phyloP scores from a whole-genome alignment of 2,888 invertebrate genomes.

The Epinotia bilunana region DNA sequence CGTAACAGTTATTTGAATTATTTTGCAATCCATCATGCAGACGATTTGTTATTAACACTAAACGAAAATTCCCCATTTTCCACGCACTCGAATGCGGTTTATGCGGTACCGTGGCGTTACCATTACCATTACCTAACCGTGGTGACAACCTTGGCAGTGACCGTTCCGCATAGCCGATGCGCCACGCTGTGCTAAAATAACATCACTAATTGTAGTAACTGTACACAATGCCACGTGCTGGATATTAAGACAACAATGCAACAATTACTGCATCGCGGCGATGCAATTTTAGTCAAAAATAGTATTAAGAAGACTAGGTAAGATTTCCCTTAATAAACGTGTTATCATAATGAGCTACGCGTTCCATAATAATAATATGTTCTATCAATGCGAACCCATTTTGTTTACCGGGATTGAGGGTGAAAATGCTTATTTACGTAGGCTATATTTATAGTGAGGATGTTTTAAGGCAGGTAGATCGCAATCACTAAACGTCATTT shows the following conservation, averaged over 20 bases:
- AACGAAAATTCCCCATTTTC: slow-evolving; percentile 22
- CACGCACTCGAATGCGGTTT: neutral
- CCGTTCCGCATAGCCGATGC: slow-evolving; percentile 55
- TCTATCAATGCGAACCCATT: no score
- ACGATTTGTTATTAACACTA: neutral
- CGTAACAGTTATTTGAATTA: slow-evolving; percentile 6
- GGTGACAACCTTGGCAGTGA: slow-evolving; percentile 59
- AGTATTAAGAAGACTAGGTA: no score
- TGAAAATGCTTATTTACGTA: no score
- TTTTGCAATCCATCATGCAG: neutral
- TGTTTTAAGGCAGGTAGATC: no score
- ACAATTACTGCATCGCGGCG: no score
- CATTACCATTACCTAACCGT: slow-evolving; percentile 12
- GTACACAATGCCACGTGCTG: neutral
- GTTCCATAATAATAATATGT: no score
- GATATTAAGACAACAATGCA: neutral
- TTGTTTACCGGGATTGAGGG: no score
- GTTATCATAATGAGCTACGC: no score
- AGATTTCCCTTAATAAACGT: no score
- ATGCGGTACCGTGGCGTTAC: neutral
- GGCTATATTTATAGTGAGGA: no score
- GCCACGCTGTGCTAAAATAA: slow-evolving; percentile 47
- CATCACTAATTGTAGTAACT: slow-evolving; percentile 2
- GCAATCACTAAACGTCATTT: no score
- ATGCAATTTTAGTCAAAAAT: no score